Base-by-base conservation (phyloP, 2,797 vertebrate species). In the Valencia hispanica region DNA sequence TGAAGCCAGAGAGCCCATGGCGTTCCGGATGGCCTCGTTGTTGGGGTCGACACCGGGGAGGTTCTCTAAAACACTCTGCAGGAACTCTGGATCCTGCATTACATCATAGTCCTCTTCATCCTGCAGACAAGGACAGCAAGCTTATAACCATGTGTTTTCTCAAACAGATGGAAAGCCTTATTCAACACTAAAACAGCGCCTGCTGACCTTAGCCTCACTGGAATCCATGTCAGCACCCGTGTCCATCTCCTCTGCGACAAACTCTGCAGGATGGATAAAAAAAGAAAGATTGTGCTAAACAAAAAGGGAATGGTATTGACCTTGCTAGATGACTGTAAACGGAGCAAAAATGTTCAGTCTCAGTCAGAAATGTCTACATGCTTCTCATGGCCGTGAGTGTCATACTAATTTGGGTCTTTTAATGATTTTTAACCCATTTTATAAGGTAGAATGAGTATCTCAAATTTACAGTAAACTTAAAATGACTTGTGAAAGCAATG, bases 61-160 rank as follows among this genome's bases (percentile, higher is more conserved):
- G 91, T 97, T 99, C 91, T 99, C 97, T 83, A 99, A 90, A 18
- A 99, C 98, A 0, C 98, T 99, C 94, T 99, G 98, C 72, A 99
- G 96, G 91, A 99, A 99, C 74, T 98, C 98, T 0, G 97, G 97
- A 79, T 99, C 97, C 90, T 98, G 97, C 97, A 99, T 99, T 66
- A 98, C 97, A 0, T 99, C 97, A 0, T 98, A 99, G 82, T 99
- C 98, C 1, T 99, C 98, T 66, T 99, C 97, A 77, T 99, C 97
- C 94, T 94, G 72, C n/a, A 84, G 2, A 63, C 2, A 84, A 11
- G 79, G 34, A n/a, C 32, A 20, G 77, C 2, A 0, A 75, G 2
- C 2, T 53, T 57, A 17, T 39, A 43, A 81, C 2, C 11, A 70
- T 27, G 32, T 22, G 43, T 51, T 27, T 34, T 72, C 65, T 39